Evolutionary conservation across 2,113 vertebrate species (phyloP).

Genomic region (Passer montanus): DNA sequence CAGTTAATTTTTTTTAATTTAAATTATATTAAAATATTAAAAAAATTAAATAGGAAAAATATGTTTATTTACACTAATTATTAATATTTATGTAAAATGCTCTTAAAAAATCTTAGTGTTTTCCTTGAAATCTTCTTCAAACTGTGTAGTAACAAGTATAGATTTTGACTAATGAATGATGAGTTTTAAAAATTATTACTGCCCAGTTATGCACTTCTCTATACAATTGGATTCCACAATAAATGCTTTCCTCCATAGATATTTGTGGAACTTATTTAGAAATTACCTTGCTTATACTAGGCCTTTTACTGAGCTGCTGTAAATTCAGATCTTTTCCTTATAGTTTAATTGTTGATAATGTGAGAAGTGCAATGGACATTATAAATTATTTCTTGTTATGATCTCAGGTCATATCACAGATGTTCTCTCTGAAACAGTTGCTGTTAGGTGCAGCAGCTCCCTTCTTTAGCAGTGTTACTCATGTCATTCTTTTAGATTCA

Average conservation of each 20-base stretch:
- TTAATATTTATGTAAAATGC: neutral
- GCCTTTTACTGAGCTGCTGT: neutral
- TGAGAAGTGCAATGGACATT: neutral
- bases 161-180: neutral
- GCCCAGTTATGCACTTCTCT: neutral
- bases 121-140: neutral
- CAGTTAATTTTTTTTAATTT: neutral
- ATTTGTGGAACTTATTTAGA: neutral
- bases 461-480: neutral
- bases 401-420: neutral
- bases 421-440: neutral
- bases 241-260: neutral
- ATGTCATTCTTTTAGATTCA: neutral
- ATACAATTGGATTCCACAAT: neutral
- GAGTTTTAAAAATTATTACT: neutral
- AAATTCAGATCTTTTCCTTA: neutral
- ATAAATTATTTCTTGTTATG: neutral
- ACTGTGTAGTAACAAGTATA: neutral
- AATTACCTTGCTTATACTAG: neutral
- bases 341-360: neutral
- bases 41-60: neutral
- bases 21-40: neutral
- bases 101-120: neutral
- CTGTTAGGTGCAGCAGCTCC: neutral
- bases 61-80: neutral